A percentile compares a stretch with the other conserved stretches of the same genome.
These are phyloP conservation scores for Eulemur albifrons DNA, from an alignment of 2,797 vertebrate genomes.

Conservation along the genomic window DNA sequence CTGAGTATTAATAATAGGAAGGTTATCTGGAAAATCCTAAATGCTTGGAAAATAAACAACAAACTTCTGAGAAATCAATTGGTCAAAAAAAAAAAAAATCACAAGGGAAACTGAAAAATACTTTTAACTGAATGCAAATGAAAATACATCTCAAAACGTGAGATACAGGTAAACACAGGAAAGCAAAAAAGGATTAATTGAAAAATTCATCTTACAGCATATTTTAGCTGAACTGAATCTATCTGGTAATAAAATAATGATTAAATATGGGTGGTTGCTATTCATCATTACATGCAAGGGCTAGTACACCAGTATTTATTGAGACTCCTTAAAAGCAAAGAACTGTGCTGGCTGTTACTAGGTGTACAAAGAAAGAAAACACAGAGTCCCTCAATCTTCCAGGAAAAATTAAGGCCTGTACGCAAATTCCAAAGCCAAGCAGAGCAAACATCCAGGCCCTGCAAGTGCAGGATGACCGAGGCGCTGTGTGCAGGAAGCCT, in stretches of 20 bases:
- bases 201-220: not conserved
- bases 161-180: not conserved
- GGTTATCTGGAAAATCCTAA: not conserved
- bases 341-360: not conserved
- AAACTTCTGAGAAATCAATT: not conserved
- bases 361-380: not conserved
- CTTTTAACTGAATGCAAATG: conserved; percentile 8
- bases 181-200: not conserved
- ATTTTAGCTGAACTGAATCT: not conserved
- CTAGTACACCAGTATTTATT: not conserved
- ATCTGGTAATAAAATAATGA: not conserved
- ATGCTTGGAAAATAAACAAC: conserved; percentile 28
- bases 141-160: not conserved
- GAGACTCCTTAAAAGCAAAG: conserved; percentile 18
- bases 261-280: not conserved
- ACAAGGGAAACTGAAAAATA: not conserved
- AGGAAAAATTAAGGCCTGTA: not conserved
- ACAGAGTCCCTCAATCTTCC: not conserved
- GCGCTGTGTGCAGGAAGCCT: too few species aligned
- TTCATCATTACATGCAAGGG: not conserved
- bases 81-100: not conserved
- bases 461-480: rapidly evolving
- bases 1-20: not conserved
- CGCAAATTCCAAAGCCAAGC: not conserved
- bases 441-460: not conserved